These are phyloP conservation scores for Morinoia aosen DNA, from an alignment of 2,888 invertebrate species.

Conservation along the genomic window DNA sequence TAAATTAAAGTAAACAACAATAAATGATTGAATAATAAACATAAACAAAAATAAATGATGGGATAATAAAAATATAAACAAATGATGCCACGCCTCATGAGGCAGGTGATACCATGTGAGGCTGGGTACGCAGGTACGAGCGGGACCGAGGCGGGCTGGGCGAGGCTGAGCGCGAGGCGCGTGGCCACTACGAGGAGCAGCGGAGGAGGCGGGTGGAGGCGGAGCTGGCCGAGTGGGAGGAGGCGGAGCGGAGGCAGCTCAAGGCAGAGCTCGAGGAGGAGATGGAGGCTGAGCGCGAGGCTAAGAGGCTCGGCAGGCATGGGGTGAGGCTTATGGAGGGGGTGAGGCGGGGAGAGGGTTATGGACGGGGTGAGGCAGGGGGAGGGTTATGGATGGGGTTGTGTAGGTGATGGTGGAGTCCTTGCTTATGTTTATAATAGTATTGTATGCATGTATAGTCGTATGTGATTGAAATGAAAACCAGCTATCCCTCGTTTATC, in stretches of 20 bases:
- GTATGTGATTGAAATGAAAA: too few relatives aligned
- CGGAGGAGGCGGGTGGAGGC: neutral
- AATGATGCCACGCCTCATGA: too few relatives aligned
- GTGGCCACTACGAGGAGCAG: neutral
- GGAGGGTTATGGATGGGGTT: neutral
- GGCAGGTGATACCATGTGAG: too few relatives aligned
- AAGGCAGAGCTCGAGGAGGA: conserved; percentile 18
- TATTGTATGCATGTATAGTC: too few relatives aligned
- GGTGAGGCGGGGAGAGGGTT: neutral
- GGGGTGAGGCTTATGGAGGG: neutral
- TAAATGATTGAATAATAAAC: too few relatives aligned
- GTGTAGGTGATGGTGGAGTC: neutral
- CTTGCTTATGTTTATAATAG: too few relatives aligned
- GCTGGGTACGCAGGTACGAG: neutral
- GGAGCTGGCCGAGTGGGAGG: neutral
- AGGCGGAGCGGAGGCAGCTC: neutral
- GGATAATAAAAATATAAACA: too few relatives aligned
- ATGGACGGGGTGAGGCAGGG: neutral
- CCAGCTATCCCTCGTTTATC: too few relatives aligned
- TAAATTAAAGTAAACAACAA: too few relatives aligned
- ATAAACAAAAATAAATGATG: too few relatives aligned
- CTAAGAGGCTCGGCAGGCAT: neutral
- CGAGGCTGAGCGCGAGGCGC: neutral
- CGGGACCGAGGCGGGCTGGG: neutral
- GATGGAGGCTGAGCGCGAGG: neutral